Conservation (phyloP, 2,797 vertebrate genomes). For the Coccyzus lansbergi region DNA sequence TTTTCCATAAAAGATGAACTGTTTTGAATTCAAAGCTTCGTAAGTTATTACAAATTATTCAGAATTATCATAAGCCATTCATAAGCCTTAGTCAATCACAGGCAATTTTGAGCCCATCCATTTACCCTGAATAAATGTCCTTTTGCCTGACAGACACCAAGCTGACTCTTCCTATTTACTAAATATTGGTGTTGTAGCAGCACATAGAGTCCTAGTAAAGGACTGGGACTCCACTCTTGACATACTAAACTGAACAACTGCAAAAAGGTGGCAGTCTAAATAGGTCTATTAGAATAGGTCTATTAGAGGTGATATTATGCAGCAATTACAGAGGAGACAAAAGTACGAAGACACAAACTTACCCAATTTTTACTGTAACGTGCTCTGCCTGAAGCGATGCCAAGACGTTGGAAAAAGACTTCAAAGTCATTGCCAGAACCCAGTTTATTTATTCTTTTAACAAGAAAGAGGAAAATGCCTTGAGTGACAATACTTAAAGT, state of each 20-base stretch:
- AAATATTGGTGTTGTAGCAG: not conserved
- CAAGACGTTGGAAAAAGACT: conserved; percentile 94
- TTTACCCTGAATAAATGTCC: not conserved
- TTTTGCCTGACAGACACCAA: not conserved
- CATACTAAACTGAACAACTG: not conserved
- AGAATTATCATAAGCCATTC: not conserved
- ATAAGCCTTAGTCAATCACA: not conserved
- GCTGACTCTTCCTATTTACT: not conserved
- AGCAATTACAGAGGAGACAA: not conserved
- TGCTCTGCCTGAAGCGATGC: conserved; percentile 90
- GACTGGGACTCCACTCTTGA: not conserved
- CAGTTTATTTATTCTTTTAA: conserved; percentile 89
- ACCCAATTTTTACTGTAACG: conserved; percentile 95
- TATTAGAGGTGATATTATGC: not conserved
- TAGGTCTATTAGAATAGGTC: not conserved
- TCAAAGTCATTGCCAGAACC: conserved; percentile 98
- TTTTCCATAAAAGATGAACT: not conserved
- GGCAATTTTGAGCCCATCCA: not conserved
- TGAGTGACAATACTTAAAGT: not conserved
- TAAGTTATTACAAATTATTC: not conserved
- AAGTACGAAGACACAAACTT: conserved; percentile 55
- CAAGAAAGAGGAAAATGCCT: conserved; percentile 23
- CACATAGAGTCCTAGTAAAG: not conserved
- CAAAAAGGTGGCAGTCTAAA: not conserved
- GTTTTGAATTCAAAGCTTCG: not conserved